Evolutionary conservation across 2,888 invertebrate genomes (phyloP).

Genomic region (Euclidia mi): DNA sequence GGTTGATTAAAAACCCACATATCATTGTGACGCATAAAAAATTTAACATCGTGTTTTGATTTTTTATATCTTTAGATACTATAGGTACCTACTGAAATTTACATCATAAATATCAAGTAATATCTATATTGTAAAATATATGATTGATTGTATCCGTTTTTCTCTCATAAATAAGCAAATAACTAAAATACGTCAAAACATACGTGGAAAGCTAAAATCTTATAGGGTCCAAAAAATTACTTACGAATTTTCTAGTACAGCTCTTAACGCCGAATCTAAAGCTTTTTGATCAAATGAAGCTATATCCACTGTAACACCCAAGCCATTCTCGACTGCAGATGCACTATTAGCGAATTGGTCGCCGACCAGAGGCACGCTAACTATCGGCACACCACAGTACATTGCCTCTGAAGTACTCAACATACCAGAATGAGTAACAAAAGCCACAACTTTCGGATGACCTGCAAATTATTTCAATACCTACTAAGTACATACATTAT

Average conservation of each 20-base stretch:
- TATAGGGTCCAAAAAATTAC: slow-evolving; percentile 21
- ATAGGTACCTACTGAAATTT: too few species aligned
- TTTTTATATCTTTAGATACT: too few species aligned
- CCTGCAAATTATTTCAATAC: slow-evolving; percentile 72
- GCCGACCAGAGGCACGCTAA: slow-evolving; percentile 87
- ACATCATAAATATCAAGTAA: too few species aligned
- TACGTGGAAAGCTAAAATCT: too few species aligned
- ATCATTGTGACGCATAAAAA: too few species aligned
- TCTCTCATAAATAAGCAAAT: too few species aligned
- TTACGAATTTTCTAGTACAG: slow-evolving; percentile 50
- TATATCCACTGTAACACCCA: slow-evolving; percentile 77
- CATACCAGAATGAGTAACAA: slow-evolving; percentile 87
- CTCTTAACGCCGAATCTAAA: slow-evolving; percentile 41
- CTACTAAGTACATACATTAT: too few species aligned
- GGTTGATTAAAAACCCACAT: too few species aligned
- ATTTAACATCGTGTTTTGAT: too few species aligned
- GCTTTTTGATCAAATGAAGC: slow-evolving; percentile 34
- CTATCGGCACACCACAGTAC: slow-evolving; percentile 73
- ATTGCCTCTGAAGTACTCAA: slow-evolving; percentile 86
- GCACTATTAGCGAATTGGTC: slow-evolving; percentile 86
- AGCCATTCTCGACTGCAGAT: slow-evolving; percentile 78
- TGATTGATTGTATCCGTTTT: too few species aligned
- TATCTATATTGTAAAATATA: too few species aligned
- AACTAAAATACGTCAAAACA: too few species aligned
- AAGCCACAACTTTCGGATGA: slow-evolving; percentile 86